Conservation (phyloP, 2,888 invertebrate genomes). For the Syrista parreyssii region DNA sequence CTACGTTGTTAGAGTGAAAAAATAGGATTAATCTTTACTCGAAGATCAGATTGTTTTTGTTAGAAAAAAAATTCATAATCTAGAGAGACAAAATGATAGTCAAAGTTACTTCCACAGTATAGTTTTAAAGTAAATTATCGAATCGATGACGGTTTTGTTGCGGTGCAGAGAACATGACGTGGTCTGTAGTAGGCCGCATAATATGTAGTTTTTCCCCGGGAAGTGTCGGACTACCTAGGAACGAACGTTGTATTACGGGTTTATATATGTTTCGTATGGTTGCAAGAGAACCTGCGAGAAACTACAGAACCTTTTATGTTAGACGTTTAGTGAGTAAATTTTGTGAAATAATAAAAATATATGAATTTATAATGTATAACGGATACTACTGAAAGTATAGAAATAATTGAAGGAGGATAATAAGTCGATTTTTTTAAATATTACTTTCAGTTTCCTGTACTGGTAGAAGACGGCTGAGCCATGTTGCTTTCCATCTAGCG, state of each 20-base stretch:
- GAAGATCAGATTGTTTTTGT: neutral
- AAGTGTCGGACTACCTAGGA: conserved; percentile 54
- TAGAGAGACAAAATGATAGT: conserved; percentile 48
- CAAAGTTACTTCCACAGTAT: conserved; percentile 49
- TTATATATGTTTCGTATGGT: conserved; percentile 46
- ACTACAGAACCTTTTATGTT: neutral
- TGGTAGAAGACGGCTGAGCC: neutral
- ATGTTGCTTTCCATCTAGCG: neutral
- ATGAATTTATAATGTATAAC: neutral
- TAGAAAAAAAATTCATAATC: neutral
- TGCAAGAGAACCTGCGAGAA: conserved; percentile 38
- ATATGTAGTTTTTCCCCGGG: conserved; percentile 48
- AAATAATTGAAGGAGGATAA: neutral
- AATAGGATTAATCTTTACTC: neutral
- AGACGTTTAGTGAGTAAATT: neutral
- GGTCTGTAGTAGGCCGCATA: conserved; percentile 45
- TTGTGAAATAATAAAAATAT: neutral
- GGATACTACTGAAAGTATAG: neutral
- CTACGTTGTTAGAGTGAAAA: too few relatives aligned
- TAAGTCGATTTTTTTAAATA: neutral
- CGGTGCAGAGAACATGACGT: conserved; percentile 42
- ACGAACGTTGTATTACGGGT: rapidly evolving
- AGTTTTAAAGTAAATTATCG: conserved; percentile 41
- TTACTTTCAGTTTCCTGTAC: neutral
- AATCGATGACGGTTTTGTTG: conserved; percentile 38